Percentiles rank a stretch among this genome's conserved stretches.
These are phyloP conservation scores for Phallusia fumigata DNA, from an alignment of 23 tunicate genomes.

Conservation along the genomic window DNA sequence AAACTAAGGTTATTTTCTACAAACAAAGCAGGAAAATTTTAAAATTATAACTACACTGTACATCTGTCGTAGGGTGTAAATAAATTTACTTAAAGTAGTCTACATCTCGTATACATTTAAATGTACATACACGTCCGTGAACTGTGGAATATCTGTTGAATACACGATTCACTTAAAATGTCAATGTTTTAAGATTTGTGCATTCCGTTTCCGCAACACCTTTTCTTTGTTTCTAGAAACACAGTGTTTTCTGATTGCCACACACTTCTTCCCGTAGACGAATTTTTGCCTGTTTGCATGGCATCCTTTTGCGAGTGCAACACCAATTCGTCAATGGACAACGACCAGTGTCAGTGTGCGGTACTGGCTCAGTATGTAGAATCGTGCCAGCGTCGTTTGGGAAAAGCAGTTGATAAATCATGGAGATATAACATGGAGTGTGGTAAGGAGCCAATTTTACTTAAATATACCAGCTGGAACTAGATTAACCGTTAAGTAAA, in stretches of 20 bases:
- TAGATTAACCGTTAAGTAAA: too few species aligned
- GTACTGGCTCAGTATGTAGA: conserved; percentile 20
- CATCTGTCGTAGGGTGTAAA: too few species aligned
- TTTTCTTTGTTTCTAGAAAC: neutral
- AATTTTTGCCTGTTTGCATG: conserved; percentile 1
- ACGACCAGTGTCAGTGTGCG: conserved; percentile 11
- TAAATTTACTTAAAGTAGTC: too few species aligned
- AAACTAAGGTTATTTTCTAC: neutral
- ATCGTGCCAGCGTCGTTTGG: conserved; percentile 19
- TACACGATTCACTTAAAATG: too few species aligned
- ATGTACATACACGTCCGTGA: too few species aligned
- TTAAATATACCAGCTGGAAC: too few species aligned
- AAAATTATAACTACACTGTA: too few species aligned
- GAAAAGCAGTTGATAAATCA: conserved; percentile 9
- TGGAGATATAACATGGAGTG: conserved; percentile 13
- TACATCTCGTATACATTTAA: too few species aligned
- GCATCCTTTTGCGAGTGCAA: conserved; percentile 5
- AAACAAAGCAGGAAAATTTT: too few species aligned
- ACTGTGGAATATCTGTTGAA: too few species aligned
- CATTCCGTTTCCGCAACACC: neutral
- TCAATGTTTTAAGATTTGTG: neutral
- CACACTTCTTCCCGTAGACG: conserved; percentile 5
- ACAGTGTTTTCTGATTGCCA: conserved; percentile 6
- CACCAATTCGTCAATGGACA: neutral
- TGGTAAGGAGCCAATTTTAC: neutral